Base-by-base conservation (phyloP, 2,888 invertebrate genomes). In the Drosophila picticornis region DNA sequence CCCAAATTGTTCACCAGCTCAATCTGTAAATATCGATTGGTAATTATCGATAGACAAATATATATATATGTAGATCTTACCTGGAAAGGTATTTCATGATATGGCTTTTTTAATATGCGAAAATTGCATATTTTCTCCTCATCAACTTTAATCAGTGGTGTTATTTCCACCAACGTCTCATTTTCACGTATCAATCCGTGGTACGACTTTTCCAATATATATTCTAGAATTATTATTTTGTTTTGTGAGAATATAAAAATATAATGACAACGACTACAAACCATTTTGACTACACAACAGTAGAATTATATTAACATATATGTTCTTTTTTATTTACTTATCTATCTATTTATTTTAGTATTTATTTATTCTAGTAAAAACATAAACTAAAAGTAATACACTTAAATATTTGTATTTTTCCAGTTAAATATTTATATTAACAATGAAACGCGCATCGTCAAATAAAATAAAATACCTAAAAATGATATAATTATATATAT, bases 171-270 rank as follows among this genome's bases (percentile, higher is more conserved):
- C 83, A 97, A 94, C 61, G 97, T 97, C 94, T 98, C 98, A 94
- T 98, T 98, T 94, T 98, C 98, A 88, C 97, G 96, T 91, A 98
- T 97, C 93, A 98, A 94, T 43, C 98, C 98, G 92, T 98, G 98
- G 94, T 98, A 98, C 76, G 98, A 98, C 90, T 97, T 97, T 91
- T 97, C 97, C 51, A 97, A 95, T 92, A 93, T 91, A 69, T 91
- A 90, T 76, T 93, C 93, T 93, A 66, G 51, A 81, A 81, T 63
- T 60, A 11, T 46, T 46, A 10, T 16, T 46, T 13, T 22, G 22
- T 16, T 46, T 46, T 13, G 7, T 46, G 22, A 22, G 46, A 46
- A 11, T 13, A 22, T 46, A 16, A 9, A 16, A 51, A 61, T 40
- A 4, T 31, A 9, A 38, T 11, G 11, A 27, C 6, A n/a, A 10